Base-by-base conservation (phyloP, 2,888 invertebrate species). In the Timema cristinae region DNA sequence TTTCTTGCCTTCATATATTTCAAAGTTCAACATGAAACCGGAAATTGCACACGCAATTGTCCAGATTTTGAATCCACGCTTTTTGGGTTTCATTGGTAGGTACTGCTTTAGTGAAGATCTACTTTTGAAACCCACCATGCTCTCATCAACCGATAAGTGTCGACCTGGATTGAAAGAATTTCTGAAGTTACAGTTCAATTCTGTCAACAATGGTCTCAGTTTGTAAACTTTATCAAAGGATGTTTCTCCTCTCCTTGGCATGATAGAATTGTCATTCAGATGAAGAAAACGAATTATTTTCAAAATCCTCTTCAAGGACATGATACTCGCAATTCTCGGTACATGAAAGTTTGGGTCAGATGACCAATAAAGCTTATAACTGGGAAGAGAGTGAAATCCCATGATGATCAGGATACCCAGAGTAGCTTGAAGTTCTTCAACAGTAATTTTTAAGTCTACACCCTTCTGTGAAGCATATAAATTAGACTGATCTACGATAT, bases 81-180 rank as follows among this genome's bases (percentile, higher is more conserved):
- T 75, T 32, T 76, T 75, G 9, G 77, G 76, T 69, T 77, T 77
- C 74, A 75, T 72, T n/a, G 76, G 75, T 70, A 75, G 74, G 66
- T 78, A 78, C 72, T 79, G 77, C 66, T 76, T 77, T 74, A 77
- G 52, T 52, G 73, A 61, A 48, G 72, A 71, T 50, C 77, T 68
- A 16, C 78, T 78, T 72, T 77, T 78, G 68, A 77, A 79, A 68
- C 75, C 75, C n/a, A 77, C 75, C 77, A 78, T 79, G 5, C 73
- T 73, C 73, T 79, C 77, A 70, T 79, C 77, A 15, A 77, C 71
- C 32, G 74, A 73, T n/a, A 77, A 70, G 49, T 66, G 61, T 51
- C 74, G n/a, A 51, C 54, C 47, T 54, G 76, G 73, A 7, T 70
- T 54, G 67, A 77, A 74, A 47, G 49, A 49, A 32, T 32, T 32